Evolutionary conservation across 2,888 invertebrate genomes (phyloP).

Genomic region (Trissolcus japonicus): DNA sequence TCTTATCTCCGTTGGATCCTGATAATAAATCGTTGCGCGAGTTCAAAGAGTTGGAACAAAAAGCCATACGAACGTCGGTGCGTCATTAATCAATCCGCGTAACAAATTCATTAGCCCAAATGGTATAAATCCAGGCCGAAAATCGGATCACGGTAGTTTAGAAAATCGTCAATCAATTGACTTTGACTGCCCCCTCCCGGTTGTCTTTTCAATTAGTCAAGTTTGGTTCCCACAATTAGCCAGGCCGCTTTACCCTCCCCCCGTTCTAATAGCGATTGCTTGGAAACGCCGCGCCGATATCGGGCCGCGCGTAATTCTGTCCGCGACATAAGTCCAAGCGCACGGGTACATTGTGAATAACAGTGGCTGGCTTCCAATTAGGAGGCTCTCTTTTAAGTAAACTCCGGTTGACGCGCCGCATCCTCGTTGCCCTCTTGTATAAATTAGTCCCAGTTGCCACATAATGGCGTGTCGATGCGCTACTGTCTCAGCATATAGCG

Average conservation of each 20-base stretch:
- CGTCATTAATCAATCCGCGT: slow-evolving; percentile 33
- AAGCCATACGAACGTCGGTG: slow-evolving; percentile 10
- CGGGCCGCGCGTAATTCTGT: slow-evolving; percentile 62
- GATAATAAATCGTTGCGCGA: slow-evolving; percentile 26
- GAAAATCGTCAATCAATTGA: slow-evolving; percentile 7
- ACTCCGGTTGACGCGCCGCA: slow-evolving; percentile 69
- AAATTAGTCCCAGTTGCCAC: slow-evolving; percentile 76
- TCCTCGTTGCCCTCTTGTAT: slow-evolving; percentile 75
- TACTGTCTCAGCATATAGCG: slow-evolving; percentile 69
- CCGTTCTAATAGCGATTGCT: slow-evolving; percentile 17
- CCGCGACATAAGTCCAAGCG: slow-evolving; percentile 65
- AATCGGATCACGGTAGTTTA: slow-evolving; percentile 11
- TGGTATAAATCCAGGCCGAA: neutral
- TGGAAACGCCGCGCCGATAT: slow-evolving; percentile 43
- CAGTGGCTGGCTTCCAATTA: slow-evolving; percentile 75
- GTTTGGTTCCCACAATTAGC: slow-evolving; percentile 50
- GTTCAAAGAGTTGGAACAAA: slow-evolving; percentile 6
- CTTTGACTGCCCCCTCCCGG: neutral
- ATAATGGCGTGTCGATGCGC: slow-evolving; percentile 77
- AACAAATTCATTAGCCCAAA: slow-evolving; percentile 29
- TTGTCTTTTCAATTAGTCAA: slow-evolving; percentile 46
- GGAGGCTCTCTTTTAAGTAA: slow-evolving; percentile 70
- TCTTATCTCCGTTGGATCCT: slow-evolving; percentile 4
- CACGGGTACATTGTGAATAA: slow-evolving; percentile 67
- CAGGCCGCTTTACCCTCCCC: slow-evolving; percentile 6